phyloP scores from a whole-genome alignment of 2,888 invertebrate genomes.

The Amiota communis region DNA sequence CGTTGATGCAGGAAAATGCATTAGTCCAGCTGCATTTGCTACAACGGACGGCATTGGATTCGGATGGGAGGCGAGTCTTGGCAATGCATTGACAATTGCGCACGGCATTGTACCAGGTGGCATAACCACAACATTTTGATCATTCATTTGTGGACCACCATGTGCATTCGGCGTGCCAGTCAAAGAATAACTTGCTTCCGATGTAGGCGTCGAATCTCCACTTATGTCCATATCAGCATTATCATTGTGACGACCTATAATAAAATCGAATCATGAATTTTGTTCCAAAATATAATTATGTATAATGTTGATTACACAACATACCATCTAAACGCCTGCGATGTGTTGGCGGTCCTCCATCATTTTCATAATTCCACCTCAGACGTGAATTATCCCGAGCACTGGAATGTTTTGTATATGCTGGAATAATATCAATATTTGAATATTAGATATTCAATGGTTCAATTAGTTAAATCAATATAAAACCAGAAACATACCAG shows the following conservation, averaged over 20 bases:
- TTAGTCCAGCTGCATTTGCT: constrained; percentile 42
- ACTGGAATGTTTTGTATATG: constrained; percentile 86
- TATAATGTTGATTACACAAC: not conserved
- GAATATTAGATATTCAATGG: not conserved
- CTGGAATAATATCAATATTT: constrained; percentile 60
- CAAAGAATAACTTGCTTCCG: constrained; percentile 81
- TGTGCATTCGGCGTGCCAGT: constrained; percentile 72
- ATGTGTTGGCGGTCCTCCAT: constrained; percentile 70
- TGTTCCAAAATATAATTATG: not conserved
- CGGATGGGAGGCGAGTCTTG: constrained; percentile 74
- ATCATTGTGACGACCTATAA: constrained; percentile 72
- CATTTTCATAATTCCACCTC: constrained; percentile 73
- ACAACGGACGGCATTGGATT: constrained; percentile 55
- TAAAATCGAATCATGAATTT: not conserved
- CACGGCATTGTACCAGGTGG: constrained; percentile 61
- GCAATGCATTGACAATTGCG: constrained; percentile 73
- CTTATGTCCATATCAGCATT: constrained; percentile 95
- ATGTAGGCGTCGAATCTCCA: constrained; percentile 89
- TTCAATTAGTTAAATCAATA: not conserved
- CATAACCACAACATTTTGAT: constrained; percentile 64
- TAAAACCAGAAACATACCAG: constrained; percentile 62
- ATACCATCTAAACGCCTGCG: constrained; percentile 72
- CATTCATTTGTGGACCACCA: constrained; percentile 58
- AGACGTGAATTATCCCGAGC: constrained; percentile 75
- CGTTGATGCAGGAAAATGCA: constrained; percentile 43